Conservation (phyloP, 2,797 vertebrate species). For the Clarias platycephalus region DNA sequence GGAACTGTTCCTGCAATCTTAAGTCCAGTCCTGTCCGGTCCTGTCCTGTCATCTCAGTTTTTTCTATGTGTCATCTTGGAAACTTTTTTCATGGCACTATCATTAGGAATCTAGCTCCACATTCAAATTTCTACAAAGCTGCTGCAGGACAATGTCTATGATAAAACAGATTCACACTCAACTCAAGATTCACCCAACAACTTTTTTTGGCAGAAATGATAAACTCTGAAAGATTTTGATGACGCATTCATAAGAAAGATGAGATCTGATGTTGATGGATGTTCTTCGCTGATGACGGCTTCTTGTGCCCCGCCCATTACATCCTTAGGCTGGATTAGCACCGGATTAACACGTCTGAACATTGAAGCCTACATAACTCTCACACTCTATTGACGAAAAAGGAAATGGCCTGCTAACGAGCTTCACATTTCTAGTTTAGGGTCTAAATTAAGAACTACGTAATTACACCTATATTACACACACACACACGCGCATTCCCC, state of each 20-base stretch:
- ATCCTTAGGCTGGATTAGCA: constrained; percentile 28
- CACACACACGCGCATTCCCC: too few relatives aligned
- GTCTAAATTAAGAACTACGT: neutral
- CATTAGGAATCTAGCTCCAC: neutral
- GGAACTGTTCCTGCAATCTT: too few relatives aligned
- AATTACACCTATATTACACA: neutral
- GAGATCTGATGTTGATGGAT: neutral
- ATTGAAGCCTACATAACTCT: neutral
- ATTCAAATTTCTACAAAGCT: neutral
- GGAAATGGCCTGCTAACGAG: constrained; percentile 34
- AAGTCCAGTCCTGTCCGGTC: too few relatives aligned
- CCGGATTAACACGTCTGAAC: constrained; percentile 34
- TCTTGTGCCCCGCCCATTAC: constrained; percentile 38
- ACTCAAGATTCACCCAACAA: neutral
- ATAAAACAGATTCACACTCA: neutral
- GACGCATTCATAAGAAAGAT: neutral
- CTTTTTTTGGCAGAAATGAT: neutral
- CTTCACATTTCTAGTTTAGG: constrained; percentile 18
- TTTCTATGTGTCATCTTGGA: too few relatives aligned
- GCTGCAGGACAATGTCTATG: neutral
- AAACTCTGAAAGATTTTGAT: neutral
- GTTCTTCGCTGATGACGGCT: neutral
- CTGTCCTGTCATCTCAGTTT: too few relatives aligned
- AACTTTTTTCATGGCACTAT: neutral
- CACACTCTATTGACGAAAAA: constrained; percentile 5